Conservation (phyloP, 30 jellyfish, hydroid and myxozoan genomes). For the Aurelia aurita complex sp. Pacific region DNA sequence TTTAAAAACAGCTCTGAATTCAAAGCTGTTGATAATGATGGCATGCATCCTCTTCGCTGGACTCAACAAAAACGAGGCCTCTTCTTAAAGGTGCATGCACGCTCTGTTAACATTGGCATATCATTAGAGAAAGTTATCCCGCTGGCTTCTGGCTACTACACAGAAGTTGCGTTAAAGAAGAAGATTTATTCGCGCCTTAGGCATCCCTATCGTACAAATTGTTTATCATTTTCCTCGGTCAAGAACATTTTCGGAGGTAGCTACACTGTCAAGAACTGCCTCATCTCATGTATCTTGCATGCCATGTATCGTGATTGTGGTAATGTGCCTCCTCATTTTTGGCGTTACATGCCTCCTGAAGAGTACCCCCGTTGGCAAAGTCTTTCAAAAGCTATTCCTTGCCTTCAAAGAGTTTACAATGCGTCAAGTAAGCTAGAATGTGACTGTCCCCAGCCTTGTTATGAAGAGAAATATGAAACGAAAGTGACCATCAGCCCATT, state of each 20-base stretch:
- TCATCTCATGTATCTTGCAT: slow-evolving; percentile 2
- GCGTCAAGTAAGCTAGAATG: background rate
- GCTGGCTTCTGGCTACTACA: slow-evolving; percentile 11
- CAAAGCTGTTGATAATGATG: background rate
- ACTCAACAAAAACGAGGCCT: slow-evolving; percentile 7
- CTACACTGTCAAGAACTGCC: slow-evolving; percentile 5
- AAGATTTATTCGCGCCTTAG: background rate
- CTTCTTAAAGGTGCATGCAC: background rate
- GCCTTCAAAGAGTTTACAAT: too few species aligned
- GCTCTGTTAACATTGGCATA: background rate
- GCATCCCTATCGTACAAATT: slow-evolving; percentile 20
- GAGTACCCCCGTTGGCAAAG: background rate
- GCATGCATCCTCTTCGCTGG: background rate
- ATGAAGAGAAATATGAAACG: slow-evolving; percentile 15
- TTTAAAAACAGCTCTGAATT: slow-evolving; percentile 3
- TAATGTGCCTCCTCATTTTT: background rate
- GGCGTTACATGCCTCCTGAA: slow-evolving; percentile 2
- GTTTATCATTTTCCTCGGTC: background rate
- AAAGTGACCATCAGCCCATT: slow-evolving; percentile 19
- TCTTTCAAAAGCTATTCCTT: background rate
- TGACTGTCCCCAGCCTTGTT: slow-evolving; percentile 39
- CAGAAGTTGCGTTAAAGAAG: slow-evolving; percentile 23
- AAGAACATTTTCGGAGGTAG: background rate
- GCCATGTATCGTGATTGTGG: background rate
- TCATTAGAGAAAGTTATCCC: background rate